These are phyloP conservation scores for Eremophila alpestris DNA, from an alignment of 2,797 vertebrate species.

Conservation along the genomic window DNA sequence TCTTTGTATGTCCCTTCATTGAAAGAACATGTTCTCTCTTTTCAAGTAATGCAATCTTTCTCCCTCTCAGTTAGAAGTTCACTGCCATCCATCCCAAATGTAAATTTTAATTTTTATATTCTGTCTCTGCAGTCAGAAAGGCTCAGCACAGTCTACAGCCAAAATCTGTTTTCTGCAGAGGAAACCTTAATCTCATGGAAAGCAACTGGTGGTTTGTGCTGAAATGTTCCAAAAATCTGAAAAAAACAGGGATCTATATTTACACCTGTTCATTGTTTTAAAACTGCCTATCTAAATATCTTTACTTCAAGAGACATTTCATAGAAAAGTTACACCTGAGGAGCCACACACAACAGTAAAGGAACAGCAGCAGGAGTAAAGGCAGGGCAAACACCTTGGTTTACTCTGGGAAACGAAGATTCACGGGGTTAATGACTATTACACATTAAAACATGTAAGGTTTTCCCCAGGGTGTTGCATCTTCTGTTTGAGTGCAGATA, in stretches of 20 bases:
- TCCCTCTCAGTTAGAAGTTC: not conserved
- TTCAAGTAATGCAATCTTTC: not conserved
- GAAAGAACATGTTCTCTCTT: not conserved
- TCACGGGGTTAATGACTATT: not conserved
- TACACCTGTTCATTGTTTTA: not conserved
- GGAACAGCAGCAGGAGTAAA: not conserved
- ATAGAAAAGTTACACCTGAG: not conserved
- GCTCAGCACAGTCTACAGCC: not conserved
- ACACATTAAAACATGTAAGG: not conserved
- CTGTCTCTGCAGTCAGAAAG: not conserved
- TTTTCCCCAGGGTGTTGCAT: not conserved
- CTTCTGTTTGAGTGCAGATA: not conserved
- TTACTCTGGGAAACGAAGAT: not conserved
- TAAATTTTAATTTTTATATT: not conserved
- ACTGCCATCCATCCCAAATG: not conserved
- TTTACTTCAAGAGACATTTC: not conserved
- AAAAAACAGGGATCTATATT: not conserved
- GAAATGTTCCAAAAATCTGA: not conserved
- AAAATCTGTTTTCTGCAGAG: not conserved
- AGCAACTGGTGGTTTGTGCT: not conserved
- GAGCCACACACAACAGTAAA: not conserved
- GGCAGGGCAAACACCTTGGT: not conserved
- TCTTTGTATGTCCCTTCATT: not conserved
- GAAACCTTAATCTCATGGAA: not conserved
- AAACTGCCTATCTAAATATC: not conserved